phyloP scores from a whole-genome alignment of 2,888 invertebrate species.

The Chrysina gloriosa region DNA sequence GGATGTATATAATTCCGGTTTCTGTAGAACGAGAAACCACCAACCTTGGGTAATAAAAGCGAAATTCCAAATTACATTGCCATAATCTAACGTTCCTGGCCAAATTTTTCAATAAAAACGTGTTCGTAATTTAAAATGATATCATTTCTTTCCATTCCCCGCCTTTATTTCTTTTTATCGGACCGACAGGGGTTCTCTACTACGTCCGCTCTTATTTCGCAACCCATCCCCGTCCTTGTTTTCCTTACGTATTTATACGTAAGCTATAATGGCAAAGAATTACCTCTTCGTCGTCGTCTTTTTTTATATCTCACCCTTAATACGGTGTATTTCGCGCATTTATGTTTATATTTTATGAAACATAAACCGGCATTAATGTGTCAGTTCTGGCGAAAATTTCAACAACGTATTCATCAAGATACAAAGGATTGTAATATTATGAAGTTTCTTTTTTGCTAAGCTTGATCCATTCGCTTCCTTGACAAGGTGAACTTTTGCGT shows the following conservation, averaged over 20 bases:
- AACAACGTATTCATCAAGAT: neutral
- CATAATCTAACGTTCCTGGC: constrained; percentile 42
- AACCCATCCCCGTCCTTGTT: neutral
- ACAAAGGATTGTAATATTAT: neutral
- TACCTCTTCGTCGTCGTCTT: neutral
- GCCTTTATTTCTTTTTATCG: constrained; percentile 30
- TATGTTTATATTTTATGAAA: constrained; percentile 1
- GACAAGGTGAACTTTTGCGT: too few relatives aligned
- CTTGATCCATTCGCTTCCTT: too few relatives aligned
- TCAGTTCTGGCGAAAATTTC: neutral
- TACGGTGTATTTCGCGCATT: neutral
- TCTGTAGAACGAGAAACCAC: constrained; percentile 10
- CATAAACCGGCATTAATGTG: constrained; percentile 2
- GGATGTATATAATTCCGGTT: constrained; percentile 23
- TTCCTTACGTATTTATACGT: too few relatives aligned
- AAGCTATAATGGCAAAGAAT: too few relatives aligned
- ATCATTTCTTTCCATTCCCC: constrained; percentile 25
- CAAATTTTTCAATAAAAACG: constrained; percentile 45
- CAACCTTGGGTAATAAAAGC: constrained; percentile 40
- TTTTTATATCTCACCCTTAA: neutral
- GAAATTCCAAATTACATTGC: constrained; percentile 42
- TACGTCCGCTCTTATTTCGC: neutral
- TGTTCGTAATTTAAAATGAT: constrained; percentile 42
- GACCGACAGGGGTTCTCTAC: constrained; percentile 14
- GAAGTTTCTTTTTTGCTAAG: neutral